Evolutionary conservation across 2,113 vertebrate species (phyloP).

Genomic region (Leptobrachium leishanense): DNA sequence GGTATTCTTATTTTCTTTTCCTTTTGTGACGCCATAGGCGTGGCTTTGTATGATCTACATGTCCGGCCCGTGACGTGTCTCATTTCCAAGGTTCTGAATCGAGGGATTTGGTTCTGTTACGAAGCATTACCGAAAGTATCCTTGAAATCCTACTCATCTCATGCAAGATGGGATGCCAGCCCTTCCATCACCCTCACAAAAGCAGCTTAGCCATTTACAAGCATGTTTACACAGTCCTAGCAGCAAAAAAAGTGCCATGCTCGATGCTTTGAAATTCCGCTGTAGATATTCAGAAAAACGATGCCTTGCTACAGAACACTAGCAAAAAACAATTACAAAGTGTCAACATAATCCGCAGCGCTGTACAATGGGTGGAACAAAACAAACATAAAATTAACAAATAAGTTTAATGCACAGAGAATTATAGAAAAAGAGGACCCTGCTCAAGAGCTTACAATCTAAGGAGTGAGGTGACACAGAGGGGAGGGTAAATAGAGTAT

Average conservation of each 20-base stretch:
- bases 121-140: slow-evolving; percentile 5
- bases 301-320: not conserved
- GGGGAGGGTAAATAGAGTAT: too few species aligned
- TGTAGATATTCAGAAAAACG: slow-evolving; percentile 14
- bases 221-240: slow-evolving; percentile 37
- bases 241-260: not conserved
- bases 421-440: too few species aligned
- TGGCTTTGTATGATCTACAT: not conserved
- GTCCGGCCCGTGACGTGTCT: not conserved
- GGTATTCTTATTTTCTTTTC: too few species aligned
- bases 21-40: too few species aligned
- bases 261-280: slow-evolving; percentile 22
- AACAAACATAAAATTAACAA: too few species aligned
- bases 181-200: slow-evolving; percentile 13
- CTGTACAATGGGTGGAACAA: too few species aligned
- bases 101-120: slow-evolving; percentile 3
- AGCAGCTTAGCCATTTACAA: slow-evolving; percentile 34
- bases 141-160: slow-evolving; percentile 36
- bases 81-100: slow-evolving; percentile 17
- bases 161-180: slow-evolving; percentile 11
- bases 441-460: too few species aligned
- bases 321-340: not conserved
- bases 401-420: too few species aligned
- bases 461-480: too few species aligned
- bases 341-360: too few species aligned